Conservation (phyloP, 2,113 vertebrate species). For the Centropristis striata region DNA sequence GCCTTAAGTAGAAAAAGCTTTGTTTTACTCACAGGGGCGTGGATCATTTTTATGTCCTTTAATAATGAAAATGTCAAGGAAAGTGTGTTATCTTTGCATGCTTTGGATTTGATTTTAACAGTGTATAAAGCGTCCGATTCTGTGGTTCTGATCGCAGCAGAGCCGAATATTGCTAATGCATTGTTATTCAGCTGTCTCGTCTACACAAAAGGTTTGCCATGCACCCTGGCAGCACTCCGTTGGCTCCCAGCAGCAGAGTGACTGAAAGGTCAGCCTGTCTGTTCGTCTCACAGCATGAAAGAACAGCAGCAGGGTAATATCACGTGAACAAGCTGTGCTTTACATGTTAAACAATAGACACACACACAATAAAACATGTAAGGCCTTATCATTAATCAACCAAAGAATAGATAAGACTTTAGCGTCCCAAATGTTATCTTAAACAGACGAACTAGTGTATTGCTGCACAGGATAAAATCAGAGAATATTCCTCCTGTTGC, state of each 20-base stretch:
- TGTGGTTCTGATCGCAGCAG: constrained; percentile 19
- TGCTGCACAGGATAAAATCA: constrained; percentile 19
- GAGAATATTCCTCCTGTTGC: constrained; percentile 25
- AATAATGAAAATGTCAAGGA: constrained; percentile 31
- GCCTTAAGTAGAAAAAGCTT: constrained; percentile 12
- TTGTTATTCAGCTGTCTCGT: constrained; percentile 59
- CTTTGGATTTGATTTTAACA: constrained; percentile 28
- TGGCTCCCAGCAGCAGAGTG: constrained; percentile 70
- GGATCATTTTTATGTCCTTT: constrained; percentile 20
- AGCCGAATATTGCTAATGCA: constrained; percentile 35
- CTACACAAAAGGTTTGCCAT: constrained; percentile 55
- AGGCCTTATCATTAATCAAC: constrained; percentile 54
- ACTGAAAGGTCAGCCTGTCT: constrained; percentile 83
- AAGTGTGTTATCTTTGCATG: constrained; percentile 24
- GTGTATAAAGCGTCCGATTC: constrained; percentile 12
- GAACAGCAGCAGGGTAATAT: constrained; percentile 55
- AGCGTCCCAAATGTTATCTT: constrained; percentile 26
- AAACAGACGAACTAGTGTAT: constrained; percentile 5
- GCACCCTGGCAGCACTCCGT: constrained; percentile 55
- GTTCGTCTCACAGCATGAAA: constrained; percentile 73
- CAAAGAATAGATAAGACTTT: constrained; percentile 39
- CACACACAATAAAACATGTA: constrained; percentile 30
- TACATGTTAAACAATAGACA: constrained; percentile 41
- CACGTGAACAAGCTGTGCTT: constrained; percentile 59
- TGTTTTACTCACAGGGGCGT: neutral